These are phyloP conservation scores for Enteromius viviparus DNA, from an alignment of 2,797 vertebrate species.

Conservation along the genomic window DNA sequence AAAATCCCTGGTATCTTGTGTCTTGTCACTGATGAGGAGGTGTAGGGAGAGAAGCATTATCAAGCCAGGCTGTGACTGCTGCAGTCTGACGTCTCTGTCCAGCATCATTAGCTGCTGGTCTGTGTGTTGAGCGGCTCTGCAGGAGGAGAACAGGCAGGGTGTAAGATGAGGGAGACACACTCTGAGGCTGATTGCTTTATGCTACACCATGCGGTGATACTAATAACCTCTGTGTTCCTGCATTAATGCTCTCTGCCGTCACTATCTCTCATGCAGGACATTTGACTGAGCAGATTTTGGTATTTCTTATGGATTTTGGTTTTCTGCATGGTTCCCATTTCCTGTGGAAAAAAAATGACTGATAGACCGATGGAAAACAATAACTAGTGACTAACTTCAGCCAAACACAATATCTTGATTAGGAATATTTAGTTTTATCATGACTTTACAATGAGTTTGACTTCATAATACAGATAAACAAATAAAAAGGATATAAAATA, in stretches of 20 bases:
- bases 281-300: constrained; percentile 2
- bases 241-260: constrained; percentile 81
- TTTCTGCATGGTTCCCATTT: not conserved
- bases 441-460: not conserved
- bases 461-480: not conserved
- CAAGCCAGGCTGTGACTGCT: constrained; percentile 67
- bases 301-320: constrained; percentile 17
- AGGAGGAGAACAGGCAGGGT: constrained; percentile 73
- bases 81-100: constrained; percentile 75
- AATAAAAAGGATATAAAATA: not conserved
- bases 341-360: not conserved
- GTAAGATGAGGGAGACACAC: constrained; percentile 71
- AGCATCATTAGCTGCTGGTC: constrained; percentile 80
- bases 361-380: not conserved
- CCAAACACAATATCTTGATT: not conserved
- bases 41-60: constrained; percentile 69
- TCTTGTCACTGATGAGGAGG: constrained; percentile 74
- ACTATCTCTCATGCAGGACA: constrained; percentile 49
- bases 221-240: constrained; percentile 84
- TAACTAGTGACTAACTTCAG: not conserved
- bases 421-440: not conserved
- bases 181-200: constrained; percentile 80
- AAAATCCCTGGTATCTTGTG: constrained; percentile 67
- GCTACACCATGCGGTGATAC: constrained; percentile 79
- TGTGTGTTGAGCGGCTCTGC: constrained; percentile 71